Percentiles rank a stretch among this genome's conserved stretches.
Evolutionary conservation across 2,113 vertebrate species (phyloP).

Genomic region (Zeus faber): DNA sequence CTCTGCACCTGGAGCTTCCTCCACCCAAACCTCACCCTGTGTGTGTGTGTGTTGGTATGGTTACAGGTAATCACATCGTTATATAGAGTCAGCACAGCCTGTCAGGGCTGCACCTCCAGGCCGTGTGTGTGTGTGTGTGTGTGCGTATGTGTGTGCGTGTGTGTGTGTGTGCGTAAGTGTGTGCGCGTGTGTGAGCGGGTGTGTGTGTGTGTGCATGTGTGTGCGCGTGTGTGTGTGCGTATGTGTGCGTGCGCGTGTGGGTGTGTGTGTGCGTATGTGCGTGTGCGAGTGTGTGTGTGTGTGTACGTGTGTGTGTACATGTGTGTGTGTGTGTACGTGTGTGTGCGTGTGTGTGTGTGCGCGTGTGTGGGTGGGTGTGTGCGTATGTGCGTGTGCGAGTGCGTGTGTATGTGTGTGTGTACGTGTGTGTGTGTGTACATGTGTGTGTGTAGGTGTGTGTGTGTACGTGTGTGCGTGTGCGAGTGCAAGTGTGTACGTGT

Average conservation of each 20-base stretch:
- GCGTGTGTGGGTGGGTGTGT: background rate
- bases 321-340: background rate
- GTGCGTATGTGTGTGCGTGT: background rate
- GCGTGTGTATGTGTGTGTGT: too few relatives aligned
- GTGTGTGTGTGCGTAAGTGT: slow-evolving; percentile 2
- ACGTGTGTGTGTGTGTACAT: too few relatives aligned
- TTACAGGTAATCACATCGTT: too few relatives aligned
- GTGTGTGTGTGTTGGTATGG: too few relatives aligned
- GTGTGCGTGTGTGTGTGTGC: background rate
- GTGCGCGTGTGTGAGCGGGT: slow-evolving; percentile 3
- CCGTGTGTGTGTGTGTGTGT: background rate
- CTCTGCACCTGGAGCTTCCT: too few relatives aligned
- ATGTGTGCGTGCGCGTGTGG: background rate
- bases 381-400: too few relatives aligned
- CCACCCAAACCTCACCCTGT: too few relatives aligned
- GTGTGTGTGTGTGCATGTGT: slow-evolving; percentile 6
- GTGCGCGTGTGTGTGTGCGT: slow-evolving; percentile 3
- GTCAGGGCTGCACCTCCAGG: background rate
- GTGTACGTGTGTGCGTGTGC: too few relatives aligned
- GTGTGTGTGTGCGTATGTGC: background rate
- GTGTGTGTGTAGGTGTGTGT: too few relatives aligned
- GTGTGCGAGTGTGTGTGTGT: slow-evolving; percentile 9
- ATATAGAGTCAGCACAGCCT: too few relatives aligned
- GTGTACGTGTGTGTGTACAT: background rate
- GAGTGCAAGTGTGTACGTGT: background rate